Conservation (phyloP, 1,140 invertebrate species). For the Rhagoletis pomonella region DNA sequence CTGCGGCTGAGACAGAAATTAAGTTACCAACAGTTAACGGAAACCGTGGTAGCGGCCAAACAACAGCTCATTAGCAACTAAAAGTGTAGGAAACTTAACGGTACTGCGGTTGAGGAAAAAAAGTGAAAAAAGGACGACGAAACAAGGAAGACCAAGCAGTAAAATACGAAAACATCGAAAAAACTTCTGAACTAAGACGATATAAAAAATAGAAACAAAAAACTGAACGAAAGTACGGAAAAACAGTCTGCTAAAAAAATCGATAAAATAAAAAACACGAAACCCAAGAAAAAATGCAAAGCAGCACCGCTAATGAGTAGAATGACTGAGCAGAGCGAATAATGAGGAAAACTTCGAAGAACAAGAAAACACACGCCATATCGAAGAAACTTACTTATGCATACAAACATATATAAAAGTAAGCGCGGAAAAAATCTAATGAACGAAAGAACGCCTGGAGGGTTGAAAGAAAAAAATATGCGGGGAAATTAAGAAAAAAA, state of each 20-base stretch:
- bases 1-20: not conserved
- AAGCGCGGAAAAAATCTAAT: conserved; percentile 40
- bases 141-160: not conserved
- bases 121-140: not conserved
- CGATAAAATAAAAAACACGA: not conserved
- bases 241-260: conserved; percentile 3
- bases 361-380: not conserved
- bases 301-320: conserved; percentile 53
- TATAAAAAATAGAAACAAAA: not conserved
- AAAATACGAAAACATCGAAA: too few relatives aligned
- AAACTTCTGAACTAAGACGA: not conserved
- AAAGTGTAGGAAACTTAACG: not conserved
- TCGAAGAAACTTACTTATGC: not conserved
- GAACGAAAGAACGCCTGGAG: not conserved
- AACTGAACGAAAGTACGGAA: not conserved
- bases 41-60: conserved; percentile 36
- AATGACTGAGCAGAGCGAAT: conserved; percentile 32
- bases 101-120: not conserved
- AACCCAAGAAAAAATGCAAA: conserved; percentile 46
- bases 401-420: not conserved
- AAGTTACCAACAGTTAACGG: conserved; percentile 19
- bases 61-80: conserved; percentile 51
- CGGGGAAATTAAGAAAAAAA: conserved; percentile 30
- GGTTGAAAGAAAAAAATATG: conserved; percentile 24
- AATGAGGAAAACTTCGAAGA: conserved; percentile 45